phyloP scores from a whole-genome alignment of 2,113 vertebrate species.

The Hydrochoerus hydrochaeris region DNA sequence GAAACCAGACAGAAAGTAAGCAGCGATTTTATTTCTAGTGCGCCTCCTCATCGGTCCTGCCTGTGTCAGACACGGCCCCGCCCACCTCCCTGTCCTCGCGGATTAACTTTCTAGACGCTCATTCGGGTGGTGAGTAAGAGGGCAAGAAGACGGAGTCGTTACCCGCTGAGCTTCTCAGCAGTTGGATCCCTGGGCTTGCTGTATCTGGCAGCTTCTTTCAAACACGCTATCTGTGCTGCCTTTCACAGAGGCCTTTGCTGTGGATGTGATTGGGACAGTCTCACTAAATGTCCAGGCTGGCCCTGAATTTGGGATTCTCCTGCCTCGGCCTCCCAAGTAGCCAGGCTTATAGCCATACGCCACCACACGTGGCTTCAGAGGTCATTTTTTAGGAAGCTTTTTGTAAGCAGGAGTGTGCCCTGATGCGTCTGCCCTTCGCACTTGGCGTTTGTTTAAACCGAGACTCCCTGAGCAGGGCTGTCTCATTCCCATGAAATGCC shows the following conservation, averaged over 20 bases:
- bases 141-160: accelerated
- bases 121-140: not conserved
- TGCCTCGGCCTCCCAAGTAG: not conserved
- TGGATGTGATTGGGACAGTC: not conserved
- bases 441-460: not conserved
- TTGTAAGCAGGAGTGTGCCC: not conserved
- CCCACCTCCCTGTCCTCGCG: not conserved
- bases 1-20: slow-evolving; percentile 82
- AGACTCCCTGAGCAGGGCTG: not conserved
- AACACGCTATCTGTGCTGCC: not conserved
- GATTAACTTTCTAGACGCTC: not conserved
- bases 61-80: slow-evolving; percentile 17
- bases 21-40: slow-evolving; percentile 74
- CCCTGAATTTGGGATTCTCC: not conserved
- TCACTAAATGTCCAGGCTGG: not conserved
- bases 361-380: not conserved
- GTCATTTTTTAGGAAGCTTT: not conserved
- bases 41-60: not conserved
- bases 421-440: accelerated
- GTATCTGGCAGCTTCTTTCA: not conserved
- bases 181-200: not conserved
- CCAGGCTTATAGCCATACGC: not conserved
- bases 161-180: not conserved
- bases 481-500: not conserved
- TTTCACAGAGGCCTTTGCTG: not conserved